Evolutionary conservation across 2,888 invertebrate species (phyloP), one percentile per base, ranked within the genome.

Genomic region (Drosophila suboccidentalis): DNA sequence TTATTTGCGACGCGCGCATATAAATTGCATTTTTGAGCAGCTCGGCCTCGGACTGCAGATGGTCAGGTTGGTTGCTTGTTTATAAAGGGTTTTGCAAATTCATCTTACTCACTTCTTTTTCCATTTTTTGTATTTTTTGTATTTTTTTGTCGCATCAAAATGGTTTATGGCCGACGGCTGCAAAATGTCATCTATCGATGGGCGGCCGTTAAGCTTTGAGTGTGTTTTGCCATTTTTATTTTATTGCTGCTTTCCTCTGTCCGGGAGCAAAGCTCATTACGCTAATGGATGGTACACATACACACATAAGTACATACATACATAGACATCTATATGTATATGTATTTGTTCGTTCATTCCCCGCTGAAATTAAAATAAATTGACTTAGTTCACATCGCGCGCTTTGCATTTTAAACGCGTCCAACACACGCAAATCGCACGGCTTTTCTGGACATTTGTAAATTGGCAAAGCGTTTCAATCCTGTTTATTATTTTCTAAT

Each of bases 21-120:
- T 85, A 89, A 86, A 86, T 86, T 86, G 86, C 85, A 86, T 86
- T 86, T 86, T 86, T 89, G 78, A 89, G 85, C 84, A 85, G 87
- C 68, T 54, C 46, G 8, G 54, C 47, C 66, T 61, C 54, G 51
- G 50, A 58, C 66, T 67, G 76, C 86, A 82, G 71, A 71, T 78
- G 62, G 68, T 58, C 77, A 68, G 68, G 54, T 67, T 60, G 57
- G 36, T 57, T 39, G 62, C 41, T 53, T 69, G 58, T 57, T 54
- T 47, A 34, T 55, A 62, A 70, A 61, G 58, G 75, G 64, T 58
- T 62, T 39, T 47, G 22, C 26, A 41, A 44, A 55, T 34, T 19
- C 55, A 67, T 46, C 22, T 50, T 17, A 4, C 38, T 26, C 29
- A 15, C 26, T 11, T 17, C 15, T 8, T 13, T 38, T 39, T 66